Conservation (phyloP, 2,113 vertebrate genomes). For the Todiramphus saurophagus region DNA sequence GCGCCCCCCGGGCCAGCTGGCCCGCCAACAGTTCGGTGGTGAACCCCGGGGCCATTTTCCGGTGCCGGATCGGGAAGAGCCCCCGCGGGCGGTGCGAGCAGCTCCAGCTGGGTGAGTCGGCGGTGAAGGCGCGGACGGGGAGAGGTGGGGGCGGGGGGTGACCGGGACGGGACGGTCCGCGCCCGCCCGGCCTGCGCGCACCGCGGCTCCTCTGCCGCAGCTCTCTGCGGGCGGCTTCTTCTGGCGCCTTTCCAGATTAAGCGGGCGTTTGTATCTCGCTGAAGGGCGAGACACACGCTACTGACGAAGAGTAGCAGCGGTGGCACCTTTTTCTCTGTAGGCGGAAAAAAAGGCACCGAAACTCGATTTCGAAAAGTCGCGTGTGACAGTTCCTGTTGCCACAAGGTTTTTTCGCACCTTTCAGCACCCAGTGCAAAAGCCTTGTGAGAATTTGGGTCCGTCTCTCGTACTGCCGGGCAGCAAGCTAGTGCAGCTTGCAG, state of each 20-base stretch:
- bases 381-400: not conserved
- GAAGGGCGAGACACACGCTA: accelerated
- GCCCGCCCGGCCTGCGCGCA: not conserved
- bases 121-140: not conserved
- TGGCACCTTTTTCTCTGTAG: not conserved
- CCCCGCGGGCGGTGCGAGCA: constrained; percentile 63
- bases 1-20: constrained; percentile 85
- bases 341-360: not conserved
- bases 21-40: constrained; percentile 50
- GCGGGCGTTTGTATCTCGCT: not conserved
- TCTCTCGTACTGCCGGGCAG: not conserved
- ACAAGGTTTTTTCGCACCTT: not conserved
- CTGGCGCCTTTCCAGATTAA: not conserved
- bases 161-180: not conserved
- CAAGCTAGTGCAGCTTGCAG: not conserved
- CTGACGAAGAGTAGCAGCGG: not conserved
- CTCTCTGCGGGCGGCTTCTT: not conserved
- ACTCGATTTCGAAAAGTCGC: not conserved
- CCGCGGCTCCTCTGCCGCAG: not conserved
- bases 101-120: constrained; percentile 79
- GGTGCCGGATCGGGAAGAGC: constrained; percentile 77
- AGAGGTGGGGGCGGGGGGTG: too few species aligned
- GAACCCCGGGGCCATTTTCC: constrained; percentile 86
- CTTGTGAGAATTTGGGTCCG: not conserved
- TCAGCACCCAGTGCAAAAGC: not conserved